Base-by-base conservation (phyloP, 2,797 vertebrate species). In the Picus viridis region DNA sequence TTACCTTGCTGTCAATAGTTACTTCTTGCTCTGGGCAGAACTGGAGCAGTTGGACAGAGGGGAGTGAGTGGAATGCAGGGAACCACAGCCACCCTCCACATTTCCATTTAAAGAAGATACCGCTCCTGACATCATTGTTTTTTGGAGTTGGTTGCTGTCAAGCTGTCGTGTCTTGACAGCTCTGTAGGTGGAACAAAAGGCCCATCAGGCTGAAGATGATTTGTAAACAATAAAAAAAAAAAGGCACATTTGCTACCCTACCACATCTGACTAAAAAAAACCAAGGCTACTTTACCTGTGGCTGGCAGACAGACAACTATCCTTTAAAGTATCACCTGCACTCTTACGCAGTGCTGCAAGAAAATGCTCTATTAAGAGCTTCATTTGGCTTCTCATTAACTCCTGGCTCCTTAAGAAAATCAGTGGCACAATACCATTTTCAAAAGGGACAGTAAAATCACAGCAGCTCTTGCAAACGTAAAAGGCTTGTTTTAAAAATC, bases 61-160 rank as follows among this genome's bases (percentile, higher is more conserved):
- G 59, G 10, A 47, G 13, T 2, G 9, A 32, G 14, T 16, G 36
- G 58, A 43, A 72, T 3, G 10, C 20, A 22, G 16, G 51, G 29
- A 80, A n/a, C 18, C 43, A 43, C 16, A 56, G 10, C 19, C 39
- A 29, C 39, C 7, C 6, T 69, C 18, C 15, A 6, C 32, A 1
- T 65, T 49, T 24, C 16, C 47, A 30, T 23, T 0, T 0, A 4
- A 59, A 57, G 34, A 80, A 36, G 11, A 26, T 0, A 0, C 36
- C 12, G 5, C 30, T 39, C 36, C 41, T 34, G 47, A 47, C 41
- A 12, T 1, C 64, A 51, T 16, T 30, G 53, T 1, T 10, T 26
- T 79, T 71, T 85, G 78, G 67, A 89, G 71, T 27, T 1, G 1
- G 43, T 73, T 62, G 54, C 65, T 0, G 0, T 86, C 59, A 29